Evolutionary conservation across 2,797 vertebrate species (phyloP), one percentile per base, ranked within the genome.

Genomic region (Sebastes minor): DNA sequence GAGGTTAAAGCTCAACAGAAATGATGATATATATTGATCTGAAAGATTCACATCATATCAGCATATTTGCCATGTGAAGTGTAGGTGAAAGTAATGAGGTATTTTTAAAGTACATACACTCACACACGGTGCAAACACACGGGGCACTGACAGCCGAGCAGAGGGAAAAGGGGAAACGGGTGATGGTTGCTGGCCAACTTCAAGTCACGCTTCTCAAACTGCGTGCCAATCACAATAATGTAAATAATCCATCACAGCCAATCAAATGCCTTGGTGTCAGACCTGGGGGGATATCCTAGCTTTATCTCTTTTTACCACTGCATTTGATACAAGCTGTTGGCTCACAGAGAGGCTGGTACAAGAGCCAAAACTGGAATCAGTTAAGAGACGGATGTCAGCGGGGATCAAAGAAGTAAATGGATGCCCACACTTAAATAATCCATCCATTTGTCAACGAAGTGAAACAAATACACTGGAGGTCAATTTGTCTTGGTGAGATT

Each of bases 271-370:
- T 77, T 18, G 22, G 53, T 65, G 63, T 76, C 42, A 83, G n/a
- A 85, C 70, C n/a, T 38, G 38, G 22, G n/a, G 59, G 71, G 66
- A 81, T 76, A 83, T 74, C 63, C 57, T 61, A 27, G 35, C 46
- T 67, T 76, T 76, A 82, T 76, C 59, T 85, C 78, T 81, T 87
- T 88, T 84, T 76, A 78, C 71, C 80, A 84, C 72, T 90, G 85
- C 14, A 85, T 86, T 77, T 83, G 57, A 88, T 85, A 75, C 35
- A 72, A 61, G 71, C 32, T 65, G 61, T 11, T 81, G 79, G 66
- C 76, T 84, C 59, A 56, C 27, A 80, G 18, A 73, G 69, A 67
- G 62, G 20, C 28, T 56, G 67, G 27, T 53, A 16, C 38, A 22
- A 61, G 46, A 86, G 27, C 66, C 68, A 81, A 81, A 77, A 42